Conservation (phyloP, 2,888 invertebrate species). For the Hydroisotoma schaefferi region DNA sequence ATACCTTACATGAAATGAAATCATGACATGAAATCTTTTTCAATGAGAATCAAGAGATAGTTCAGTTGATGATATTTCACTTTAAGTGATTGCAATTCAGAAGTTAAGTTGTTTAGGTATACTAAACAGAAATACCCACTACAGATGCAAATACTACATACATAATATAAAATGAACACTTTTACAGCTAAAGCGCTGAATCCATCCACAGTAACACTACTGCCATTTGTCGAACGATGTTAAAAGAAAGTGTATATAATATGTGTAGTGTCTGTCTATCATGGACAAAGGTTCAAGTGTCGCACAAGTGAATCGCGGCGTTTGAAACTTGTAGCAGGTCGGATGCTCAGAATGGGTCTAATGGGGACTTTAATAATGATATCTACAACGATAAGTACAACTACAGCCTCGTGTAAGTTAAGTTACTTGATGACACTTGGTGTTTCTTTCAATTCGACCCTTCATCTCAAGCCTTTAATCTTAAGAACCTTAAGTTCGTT, state of each 20-base stretch:
- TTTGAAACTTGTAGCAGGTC: slow-evolving; percentile 32
- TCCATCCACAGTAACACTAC: too few species aligned
- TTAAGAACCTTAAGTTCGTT: too few species aligned
- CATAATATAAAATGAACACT: too few species aligned
- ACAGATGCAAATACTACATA: too few species aligned
- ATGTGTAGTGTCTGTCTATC: background rate
- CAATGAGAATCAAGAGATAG: slow-evolving; percentile 10
- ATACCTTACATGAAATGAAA: too few species aligned
- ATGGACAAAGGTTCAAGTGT: slow-evolving; percentile 28
- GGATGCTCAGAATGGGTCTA: slow-evolving; percentile 4
- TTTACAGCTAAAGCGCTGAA: too few species aligned
- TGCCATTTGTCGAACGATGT: background rate
- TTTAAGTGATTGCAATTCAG: slow-evolving; percentile 9
- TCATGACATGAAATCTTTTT: slow-evolving; percentile 9
- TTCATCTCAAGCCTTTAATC: too few species aligned
- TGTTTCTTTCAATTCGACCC: too few species aligned
- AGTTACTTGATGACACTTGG: too few species aligned
- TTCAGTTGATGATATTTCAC: slow-evolving; percentile 7
- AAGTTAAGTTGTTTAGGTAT: slow-evolving; percentile 2
- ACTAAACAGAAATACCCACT: slow-evolving; percentile 1
- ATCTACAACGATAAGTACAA: background rate
- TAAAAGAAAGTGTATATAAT: background rate
- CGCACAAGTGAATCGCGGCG: slow-evolving; percentile 28
- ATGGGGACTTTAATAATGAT: background rate
- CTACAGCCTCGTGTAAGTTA: background rate